Evolutionary conservation across 2,797 vertebrate species (phyloP).

Genomic region (Crenuchus spilurus): DNA sequence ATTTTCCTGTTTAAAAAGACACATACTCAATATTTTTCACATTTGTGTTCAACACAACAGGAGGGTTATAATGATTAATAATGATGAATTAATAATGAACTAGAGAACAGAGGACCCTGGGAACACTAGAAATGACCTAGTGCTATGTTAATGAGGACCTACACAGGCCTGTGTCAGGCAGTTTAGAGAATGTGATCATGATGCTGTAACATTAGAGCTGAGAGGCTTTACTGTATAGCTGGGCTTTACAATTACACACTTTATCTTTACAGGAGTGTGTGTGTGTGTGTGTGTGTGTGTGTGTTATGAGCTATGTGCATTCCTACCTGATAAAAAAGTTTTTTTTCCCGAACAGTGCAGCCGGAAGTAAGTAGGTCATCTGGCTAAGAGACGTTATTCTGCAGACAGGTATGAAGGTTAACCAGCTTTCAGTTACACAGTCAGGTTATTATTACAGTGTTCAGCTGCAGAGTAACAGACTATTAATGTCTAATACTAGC

Average conservation of each 20-base stretch:
- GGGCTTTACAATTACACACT: neutral
- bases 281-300: neutral
- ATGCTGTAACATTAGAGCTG: too few relatives aligned
- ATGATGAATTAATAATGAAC: too few relatives aligned
- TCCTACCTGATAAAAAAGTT: neutral
- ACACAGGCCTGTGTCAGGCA: neutral
- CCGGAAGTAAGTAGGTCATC: neutral
- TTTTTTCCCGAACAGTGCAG: neutral
- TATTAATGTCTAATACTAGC: too few relatives aligned
- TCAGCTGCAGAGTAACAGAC: too few relatives aligned
- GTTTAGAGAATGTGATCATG: neutral
- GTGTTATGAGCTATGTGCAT: neutral
- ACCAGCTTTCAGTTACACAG: conserved; percentile 9
- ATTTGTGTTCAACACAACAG: too few relatives aligned
- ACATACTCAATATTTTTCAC: too few relatives aligned
- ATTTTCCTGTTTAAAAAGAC: too few relatives aligned
- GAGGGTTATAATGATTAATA: too few relatives aligned
- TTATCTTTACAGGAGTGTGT: neutral
- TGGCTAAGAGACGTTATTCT: neutral
- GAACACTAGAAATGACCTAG: neutral
- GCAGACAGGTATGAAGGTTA: neutral
- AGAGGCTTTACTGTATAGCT: neutral
- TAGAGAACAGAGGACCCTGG: too few relatives aligned
- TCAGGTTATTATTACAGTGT: neutral
- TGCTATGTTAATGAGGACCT: too few relatives aligned